Percentiles rank a stretch among this genome's conserved stretches.
These are phyloP conservation scores for Tupaia chinensis DNA, from an alignment of 2,113 vertebrate species.

Conservation along the genomic window DNA sequence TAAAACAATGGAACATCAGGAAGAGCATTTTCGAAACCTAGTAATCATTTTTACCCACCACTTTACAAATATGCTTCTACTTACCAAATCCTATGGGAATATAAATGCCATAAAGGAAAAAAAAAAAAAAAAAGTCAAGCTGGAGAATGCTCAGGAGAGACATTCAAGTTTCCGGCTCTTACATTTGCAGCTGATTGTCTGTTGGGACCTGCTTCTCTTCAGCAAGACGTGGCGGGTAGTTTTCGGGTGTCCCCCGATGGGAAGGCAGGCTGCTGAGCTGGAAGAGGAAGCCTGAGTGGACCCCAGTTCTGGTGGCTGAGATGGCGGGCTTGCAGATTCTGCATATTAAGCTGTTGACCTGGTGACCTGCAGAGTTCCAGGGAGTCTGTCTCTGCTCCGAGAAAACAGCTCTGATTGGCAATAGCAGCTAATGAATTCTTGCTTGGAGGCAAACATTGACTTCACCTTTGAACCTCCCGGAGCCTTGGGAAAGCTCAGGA, in stretches of 20 bases:
- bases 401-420: constrained; percentile 71
- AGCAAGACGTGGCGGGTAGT: not conserved
- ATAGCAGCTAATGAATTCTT: constrained; percentile 76
- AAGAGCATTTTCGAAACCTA: constrained; percentile 72
- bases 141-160: not conserved
- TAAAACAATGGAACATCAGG: constrained; percentile 68
- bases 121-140: not conserved
- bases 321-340: not conserved
- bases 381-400: constrained; percentile 43
- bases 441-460: constrained; percentile 77
- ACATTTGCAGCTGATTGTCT: not conserved
- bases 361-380: constrained; percentile 37
- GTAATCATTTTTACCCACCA: constrained; percentile 75
- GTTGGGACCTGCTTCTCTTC: not conserved
- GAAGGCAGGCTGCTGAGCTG: not conserved
- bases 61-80: constrained; percentile 72
- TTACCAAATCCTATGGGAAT: constrained; percentile 64
- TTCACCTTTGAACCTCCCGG: constrained; percentile 69
- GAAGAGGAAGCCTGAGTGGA: not conserved
- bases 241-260: not conserved
- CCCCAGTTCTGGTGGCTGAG: not conserved
- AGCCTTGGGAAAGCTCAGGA: constrained; percentile 52
- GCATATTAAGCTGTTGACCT: constrained; percentile 69
- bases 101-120: constrained; percentile 42
- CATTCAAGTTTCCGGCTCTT: not conserved